Base-by-base conservation (phyloP, 2,113 vertebrate genomes). In the Eptesicus fuscus region DNA sequence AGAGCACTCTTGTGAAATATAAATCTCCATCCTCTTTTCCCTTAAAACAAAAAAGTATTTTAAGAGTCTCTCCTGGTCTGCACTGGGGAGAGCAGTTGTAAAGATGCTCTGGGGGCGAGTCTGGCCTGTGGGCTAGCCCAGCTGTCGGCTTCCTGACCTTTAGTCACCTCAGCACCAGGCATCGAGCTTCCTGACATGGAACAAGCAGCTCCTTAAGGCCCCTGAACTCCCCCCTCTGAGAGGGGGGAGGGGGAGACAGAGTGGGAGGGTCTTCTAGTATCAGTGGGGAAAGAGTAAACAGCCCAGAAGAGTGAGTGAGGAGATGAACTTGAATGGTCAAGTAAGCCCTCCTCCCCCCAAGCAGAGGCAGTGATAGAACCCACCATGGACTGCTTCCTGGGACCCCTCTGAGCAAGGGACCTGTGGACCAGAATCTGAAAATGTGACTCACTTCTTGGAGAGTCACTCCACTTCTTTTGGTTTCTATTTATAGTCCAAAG, bases 111-210 rank as follows among this genome's bases (percentile, higher is more conserved):
- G 93, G 49, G 94, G 95, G 91, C 1, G 69, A 70, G 42, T 80
- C 83, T n/a, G 63, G 69, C 18, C 0, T 65, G 94, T 76, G 67
- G 87, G 92, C 88, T 25, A 49, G 78, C 84, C 32, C 94, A 96
- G 93, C 95, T 95, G 92, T 89, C 78, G 49, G 88, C 95, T 69
- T 80, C 83, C 90, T 44, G 73, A 67, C 71, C 95, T 89, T 40
- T 9, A 89, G 85, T 92, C 78, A 85, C 91, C 94, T 94, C 70
- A 22, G 70, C 40, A 7, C 32, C 49, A 82, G 82, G 73, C 83
- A 44, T 91, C 91, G 93, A 91, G 78, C 67, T 14, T 77, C 79
- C 76, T 53, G 80, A 23, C 32, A 13, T 9, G 40, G 25, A 49
- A 28, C 25, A 56, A 67, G 35, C 40, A 17, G 47, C 87, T 76